phyloP scores from a whole-genome alignment of 2,113 vertebrate species.

The Ctenodactylus gundi region DNA sequence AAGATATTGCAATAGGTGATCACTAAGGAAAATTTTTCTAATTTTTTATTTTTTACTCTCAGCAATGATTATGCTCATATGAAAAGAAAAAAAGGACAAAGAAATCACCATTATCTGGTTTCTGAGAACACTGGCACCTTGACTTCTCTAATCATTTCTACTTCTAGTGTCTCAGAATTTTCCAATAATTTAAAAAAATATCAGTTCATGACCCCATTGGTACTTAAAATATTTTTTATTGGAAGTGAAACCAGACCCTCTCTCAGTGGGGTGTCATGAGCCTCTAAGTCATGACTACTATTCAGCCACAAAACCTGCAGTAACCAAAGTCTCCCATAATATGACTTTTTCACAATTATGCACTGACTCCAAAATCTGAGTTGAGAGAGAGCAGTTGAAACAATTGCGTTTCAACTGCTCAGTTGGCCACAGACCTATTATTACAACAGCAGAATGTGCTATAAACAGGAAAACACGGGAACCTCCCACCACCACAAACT shows the following conservation, averaged over 20 bases:
- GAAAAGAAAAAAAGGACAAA: background rate
- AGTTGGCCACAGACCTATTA: background rate
- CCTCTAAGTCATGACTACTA: background rate
- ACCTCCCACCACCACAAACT: background rate
- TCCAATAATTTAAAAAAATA: too few relatives aligned
- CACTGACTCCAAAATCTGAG: background rate
- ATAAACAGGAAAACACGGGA: background rate
- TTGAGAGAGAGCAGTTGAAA: background rate
- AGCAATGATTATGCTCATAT: background rate
- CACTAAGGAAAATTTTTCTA: background rate
- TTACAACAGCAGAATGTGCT: background rate
- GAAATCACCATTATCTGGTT: background rate
- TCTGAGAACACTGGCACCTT: background rate
- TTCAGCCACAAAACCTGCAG: background rate
- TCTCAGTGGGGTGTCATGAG: background rate
- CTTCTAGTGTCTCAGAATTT: background rate
- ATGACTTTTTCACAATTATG: background rate
- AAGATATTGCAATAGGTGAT: background rate
- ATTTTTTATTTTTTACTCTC: background rate
- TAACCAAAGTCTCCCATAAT: background rate
- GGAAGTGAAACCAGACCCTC: background rate
- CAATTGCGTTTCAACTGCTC: background rate
- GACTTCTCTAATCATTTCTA: background rate
- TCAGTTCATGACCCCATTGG: background rate
- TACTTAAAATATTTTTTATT: background rate